Base-by-base conservation (phyloP, 2,888 invertebrate species). In the Epinotia demarniana region DNA sequence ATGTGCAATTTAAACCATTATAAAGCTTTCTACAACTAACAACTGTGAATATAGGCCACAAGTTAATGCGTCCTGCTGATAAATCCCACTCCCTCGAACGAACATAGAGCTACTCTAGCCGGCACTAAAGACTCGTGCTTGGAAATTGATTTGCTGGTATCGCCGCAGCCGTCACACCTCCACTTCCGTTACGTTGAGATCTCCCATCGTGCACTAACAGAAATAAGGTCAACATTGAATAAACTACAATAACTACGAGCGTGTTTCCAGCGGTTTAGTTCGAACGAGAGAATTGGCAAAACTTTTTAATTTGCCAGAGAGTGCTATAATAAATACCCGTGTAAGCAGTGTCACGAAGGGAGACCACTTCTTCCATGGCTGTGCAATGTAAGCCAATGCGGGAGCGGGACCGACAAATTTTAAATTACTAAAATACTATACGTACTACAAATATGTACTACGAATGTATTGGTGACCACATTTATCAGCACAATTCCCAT, bases 141-240 rank as follows among this genome's bases (percentile, higher is more conserved):
- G 67, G 69, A 74, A 66, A 72, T 75, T 61, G 72, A 73, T 69
- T 62, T 63, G 39, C 58, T 16, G 62, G 53, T 64, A 70, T 75
- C 74, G 39, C 64, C 74, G 39, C 64, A 53, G 11, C 70, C 64
- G 75, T 75, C 64, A 70, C 64, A 70, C 64, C 74, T 75, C 60
- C 70, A 70, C 60, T 75, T 75, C 75, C 75, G 75, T 64, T 70
- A 23, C 55, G 57, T 64, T 60, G 64, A 64, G 19, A 46, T 73
- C 61, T 57, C 39, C 69, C 33, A 70, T 53, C 64, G 19, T 27
- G 58, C 57, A 57, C 43, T 46, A 70, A 46, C 46, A 58, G 53
- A 60, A 70, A 64, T 63, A 68, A 68, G 39, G 67, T 39, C 67
- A 39, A n/a, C 49, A 49, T 11, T 49, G 9, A 39, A 9, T 39